These are phyloP conservation scores for Tanytarsus gracilentus DNA, from an alignment of 2,888 invertebrate genomes.

Conservation along the genomic window DNA sequence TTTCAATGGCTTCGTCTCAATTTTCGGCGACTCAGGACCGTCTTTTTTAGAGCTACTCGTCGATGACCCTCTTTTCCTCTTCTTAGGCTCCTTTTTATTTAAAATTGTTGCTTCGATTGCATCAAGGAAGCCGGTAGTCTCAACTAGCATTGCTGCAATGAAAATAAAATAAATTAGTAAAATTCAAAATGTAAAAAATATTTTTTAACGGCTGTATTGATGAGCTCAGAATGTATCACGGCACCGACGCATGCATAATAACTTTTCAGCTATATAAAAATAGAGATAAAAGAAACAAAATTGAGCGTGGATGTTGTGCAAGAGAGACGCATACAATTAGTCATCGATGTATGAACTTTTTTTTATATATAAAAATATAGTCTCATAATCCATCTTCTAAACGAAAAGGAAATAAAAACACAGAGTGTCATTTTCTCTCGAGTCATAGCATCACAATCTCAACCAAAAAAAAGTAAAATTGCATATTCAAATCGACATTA, in stretches of 20 bases:
- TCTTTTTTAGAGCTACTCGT: constrained; percentile 46
- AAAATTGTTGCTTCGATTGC: constrained; percentile 70
- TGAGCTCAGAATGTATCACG: constrained; percentile 14
- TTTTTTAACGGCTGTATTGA: background rate
- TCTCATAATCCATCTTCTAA: too few relatives aligned
- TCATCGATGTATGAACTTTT: too few relatives aligned
- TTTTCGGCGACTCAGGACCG: constrained; percentile 31
- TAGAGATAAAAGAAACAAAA: background rate
- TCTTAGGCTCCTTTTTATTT: constrained; percentile 61
- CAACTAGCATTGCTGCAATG: constrained; percentile 68
- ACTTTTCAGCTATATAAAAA: background rate
- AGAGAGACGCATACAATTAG: too few relatives aligned
- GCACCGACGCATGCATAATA: background rate
- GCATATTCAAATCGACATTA: too few relatives aligned
- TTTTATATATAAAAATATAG: too few relatives aligned
- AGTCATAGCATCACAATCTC: background rate
- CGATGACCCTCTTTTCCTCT: constrained; percentile 65
- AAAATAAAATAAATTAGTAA: constrained; percentile 34
- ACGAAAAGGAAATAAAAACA: background rate
- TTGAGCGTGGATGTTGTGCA: constrained; percentile 1
- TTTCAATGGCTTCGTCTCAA: constrained; percentile 51
- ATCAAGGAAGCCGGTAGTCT: constrained; percentile 91
- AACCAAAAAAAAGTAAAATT: too few relatives aligned
- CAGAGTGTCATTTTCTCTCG: background rate
- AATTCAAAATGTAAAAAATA: background rate